Evolutionary conservation across 2,797 vertebrate species (phyloP), one percentile per base, ranked within the genome.

Genomic region (Rhinella marina): DNA sequence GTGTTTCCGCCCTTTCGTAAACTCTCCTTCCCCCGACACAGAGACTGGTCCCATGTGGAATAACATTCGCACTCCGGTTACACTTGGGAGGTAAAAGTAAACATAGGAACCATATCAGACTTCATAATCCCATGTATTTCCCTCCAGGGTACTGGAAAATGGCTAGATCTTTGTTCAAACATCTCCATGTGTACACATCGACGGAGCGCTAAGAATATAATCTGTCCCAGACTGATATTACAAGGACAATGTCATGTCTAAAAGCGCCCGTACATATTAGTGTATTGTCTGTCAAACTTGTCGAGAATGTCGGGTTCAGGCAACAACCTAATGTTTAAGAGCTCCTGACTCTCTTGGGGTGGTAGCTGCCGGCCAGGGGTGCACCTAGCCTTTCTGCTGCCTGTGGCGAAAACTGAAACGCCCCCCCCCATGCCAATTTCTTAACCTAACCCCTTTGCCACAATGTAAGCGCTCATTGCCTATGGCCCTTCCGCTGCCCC

Each of bases 101-200:
- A 64, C 48, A 52, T 7, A 21, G 57, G 23, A 76, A 52, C 54
- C 7, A 48, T 77, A 68, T 77, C 27, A 50, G 73, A 23, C 84
- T 70, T 19, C 6, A 25, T 89, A 83, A 89, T 82, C 61, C 70
- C 0, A 17, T 25, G 54, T 14, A 72, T 72, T 41, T 72, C 59
- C 88, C 84, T 66, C 27, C 88, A 17, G 70, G 88, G 62, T 19
- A 50, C 23, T 32, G n/a, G n/a, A 21, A 61, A 61, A 77, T 73
- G 56, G 11, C 57, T 19, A 52, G 52, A 70, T 82, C 68, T 54
- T 54, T 86, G 80, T 77, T 68, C 56, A 89, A 83, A 78, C 61
- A 89, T 61, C 78, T 32, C 57, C 16, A 56, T 78, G 84, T 82
- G 54, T 83, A 87, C 70, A 88, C n/a, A 54, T 12, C 17, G 77